These are phyloP conservation scores for Poeciliopsis infans DNA, from an alignment of 2,797 vertebrate genomes.

Conservation along the genomic window DNA sequence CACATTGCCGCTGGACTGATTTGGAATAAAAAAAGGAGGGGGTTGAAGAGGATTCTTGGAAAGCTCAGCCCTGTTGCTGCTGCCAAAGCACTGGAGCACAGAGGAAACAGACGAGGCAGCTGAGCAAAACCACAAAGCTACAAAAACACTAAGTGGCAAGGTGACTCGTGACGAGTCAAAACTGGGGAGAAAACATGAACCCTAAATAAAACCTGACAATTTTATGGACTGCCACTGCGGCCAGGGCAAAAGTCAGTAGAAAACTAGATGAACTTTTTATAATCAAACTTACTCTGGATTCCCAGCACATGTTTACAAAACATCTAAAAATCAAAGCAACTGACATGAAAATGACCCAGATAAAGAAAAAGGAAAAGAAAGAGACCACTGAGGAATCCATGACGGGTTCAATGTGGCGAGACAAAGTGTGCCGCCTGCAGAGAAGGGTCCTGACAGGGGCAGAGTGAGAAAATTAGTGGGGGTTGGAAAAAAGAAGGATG, in stretches of 20 bases:
- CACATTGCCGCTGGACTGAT: conserved; percentile 51
- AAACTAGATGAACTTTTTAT: conserved; percentile 30
- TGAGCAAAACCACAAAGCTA: conserved; percentile 66
- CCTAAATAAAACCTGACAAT: conserved; percentile 14
- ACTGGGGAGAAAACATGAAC: conserved; percentile 15
- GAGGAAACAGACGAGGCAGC: conserved; percentile 63
- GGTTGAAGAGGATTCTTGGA: conserved; percentile 51
- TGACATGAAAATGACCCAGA: conserved; percentile 48
- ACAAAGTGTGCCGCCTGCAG: conserved; percentile 59
- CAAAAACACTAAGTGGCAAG: conserved; percentile 27
- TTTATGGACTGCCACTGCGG: not conserved
- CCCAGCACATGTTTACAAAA: not conserved
- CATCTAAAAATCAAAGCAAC: not conserved
- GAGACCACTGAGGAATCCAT: conserved; percentile 42
- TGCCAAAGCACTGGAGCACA: conserved; percentile 62
- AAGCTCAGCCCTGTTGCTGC: conserved; percentile 41
- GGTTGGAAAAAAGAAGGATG: conserved; percentile 43
- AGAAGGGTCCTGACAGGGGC: conserved; percentile 57
- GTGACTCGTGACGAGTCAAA: conserved; percentile 23
- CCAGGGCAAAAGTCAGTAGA: conserved; percentile 29
- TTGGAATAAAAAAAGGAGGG: conserved; percentile 30
- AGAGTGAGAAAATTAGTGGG: conserved; percentile 56
- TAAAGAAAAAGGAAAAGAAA: conserved; percentile 38
- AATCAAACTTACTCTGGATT: conserved; percentile 28
- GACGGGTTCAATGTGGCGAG: conserved; percentile 57